phyloP scores from a whole-genome alignment of 2,113 vertebrate species.

The Rhegmatorhina hoffmannsi region DNA sequence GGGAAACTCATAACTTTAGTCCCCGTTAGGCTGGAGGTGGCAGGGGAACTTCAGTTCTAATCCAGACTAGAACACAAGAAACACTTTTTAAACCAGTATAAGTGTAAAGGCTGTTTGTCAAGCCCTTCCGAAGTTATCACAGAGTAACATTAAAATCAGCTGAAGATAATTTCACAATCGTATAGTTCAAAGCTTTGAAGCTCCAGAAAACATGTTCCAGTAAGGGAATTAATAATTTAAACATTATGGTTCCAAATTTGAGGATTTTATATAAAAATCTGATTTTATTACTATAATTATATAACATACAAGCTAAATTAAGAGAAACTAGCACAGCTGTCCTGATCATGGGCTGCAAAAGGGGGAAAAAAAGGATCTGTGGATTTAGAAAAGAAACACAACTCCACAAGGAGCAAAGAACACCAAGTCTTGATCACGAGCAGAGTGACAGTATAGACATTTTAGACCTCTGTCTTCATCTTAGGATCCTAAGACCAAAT shows the following conservation, averaged over 20 bases:
- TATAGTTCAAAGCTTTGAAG: background rate
- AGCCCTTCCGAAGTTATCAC: background rate
- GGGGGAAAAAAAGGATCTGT: background rate
- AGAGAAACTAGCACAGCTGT: background rate
- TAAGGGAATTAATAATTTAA: background rate
- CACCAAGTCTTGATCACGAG: background rate
- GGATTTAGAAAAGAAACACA: slow-evolving; percentile 4
- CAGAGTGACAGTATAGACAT: background rate
- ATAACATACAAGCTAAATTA: background rate
- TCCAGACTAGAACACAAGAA: background rate
- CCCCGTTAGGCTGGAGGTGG: background rate
- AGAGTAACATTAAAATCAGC: slow-evolving; percentile 38
- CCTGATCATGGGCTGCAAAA: background rate
- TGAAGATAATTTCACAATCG: slow-evolving; percentile 25
- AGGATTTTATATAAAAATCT: background rate
- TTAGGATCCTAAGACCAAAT: background rate
- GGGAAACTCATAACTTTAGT: background rate
- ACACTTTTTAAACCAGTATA: slow-evolving; percentile 20
- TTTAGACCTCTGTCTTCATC: background rate
- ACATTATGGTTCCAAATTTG: background rate
- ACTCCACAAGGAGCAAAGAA: background rate
- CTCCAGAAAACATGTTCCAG: background rate
- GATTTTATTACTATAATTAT: background rate
- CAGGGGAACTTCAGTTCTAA: slow-evolving; percentile 4
- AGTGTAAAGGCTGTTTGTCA: slow-evolving; percentile 47